Conservation (phyloP, 2,113 vertebrate species). For the Bubalus kerabau region DNA sequence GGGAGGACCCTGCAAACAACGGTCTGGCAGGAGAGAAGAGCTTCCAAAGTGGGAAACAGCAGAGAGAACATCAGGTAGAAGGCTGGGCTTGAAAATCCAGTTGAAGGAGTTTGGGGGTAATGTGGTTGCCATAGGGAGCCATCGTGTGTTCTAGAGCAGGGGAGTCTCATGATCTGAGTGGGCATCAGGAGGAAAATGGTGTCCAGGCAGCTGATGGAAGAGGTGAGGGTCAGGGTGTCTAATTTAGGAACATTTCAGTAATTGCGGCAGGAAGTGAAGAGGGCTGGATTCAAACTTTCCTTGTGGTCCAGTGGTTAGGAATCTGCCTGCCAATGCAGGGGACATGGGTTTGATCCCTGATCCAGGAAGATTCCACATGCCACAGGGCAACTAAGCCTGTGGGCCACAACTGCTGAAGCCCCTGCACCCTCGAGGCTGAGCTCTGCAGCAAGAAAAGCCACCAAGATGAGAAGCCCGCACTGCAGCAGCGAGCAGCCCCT, state of each 20-base stretch:
- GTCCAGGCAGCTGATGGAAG: neutral
- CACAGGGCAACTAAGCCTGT: neutral
- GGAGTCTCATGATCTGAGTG: neutral
- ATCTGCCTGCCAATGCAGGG: neutral
- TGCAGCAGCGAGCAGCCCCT: neutral
- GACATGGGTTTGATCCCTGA: neutral
- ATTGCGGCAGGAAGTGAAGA: neutral
- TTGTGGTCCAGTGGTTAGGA: neutral
- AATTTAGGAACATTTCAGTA: neutral
- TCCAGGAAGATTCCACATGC: neutral
- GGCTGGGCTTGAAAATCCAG: neutral
- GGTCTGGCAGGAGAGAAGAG: neutral
- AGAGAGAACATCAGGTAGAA: neutral
- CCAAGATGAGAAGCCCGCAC: accelerated
- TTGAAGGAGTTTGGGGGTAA: neutral
- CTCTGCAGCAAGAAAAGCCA: neutral
- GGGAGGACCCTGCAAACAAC: neutral
- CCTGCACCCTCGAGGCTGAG: neutral
- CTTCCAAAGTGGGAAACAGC: neutral
- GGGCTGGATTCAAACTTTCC: neutral
- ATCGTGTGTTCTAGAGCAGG: neutral
- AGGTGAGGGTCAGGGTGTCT: neutral
- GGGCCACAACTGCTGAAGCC: neutral
- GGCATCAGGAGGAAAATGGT: neutral
- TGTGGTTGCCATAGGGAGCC: neutral